Conservation (phyloP, 2,888 invertebrate species). For the Pinctada fucata region DNA sequence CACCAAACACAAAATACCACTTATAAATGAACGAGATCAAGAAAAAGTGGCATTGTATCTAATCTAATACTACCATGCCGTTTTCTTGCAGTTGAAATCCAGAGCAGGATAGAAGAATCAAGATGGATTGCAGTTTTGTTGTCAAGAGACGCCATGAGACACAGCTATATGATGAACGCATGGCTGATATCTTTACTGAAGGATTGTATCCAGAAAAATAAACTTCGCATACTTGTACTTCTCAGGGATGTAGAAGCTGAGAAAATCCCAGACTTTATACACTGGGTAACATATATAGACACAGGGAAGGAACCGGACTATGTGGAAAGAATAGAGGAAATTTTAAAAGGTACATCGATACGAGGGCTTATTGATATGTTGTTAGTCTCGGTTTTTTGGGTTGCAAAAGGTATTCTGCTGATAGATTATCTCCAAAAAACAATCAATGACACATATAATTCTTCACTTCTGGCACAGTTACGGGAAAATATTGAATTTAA, state of each 20-base stretch:
- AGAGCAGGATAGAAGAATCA: constrained; percentile 16
- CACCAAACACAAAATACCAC: no score
- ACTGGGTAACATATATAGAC: constrained; percentile 26
- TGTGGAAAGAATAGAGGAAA: constrained; percentile 14
- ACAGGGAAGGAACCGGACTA: constrained; percentile 6
- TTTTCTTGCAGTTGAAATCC: constrained; percentile 1
- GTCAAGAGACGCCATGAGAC: background rate
- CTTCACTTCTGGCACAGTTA: no score
- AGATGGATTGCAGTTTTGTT: constrained; percentile 23
- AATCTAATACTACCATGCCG: no score
- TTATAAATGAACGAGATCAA: no score
- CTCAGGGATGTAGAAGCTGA: constrained; percentile 11
- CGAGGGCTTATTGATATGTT: no score
- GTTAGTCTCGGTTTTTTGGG: no score
- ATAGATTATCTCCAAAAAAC: no score
- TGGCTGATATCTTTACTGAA: constrained; percentile 21
- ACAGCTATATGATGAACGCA: constrained; percentile 3
- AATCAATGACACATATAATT: no score
- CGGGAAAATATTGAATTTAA: no score
- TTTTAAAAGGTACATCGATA: constrained; percentile 14
- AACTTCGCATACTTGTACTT: constrained; percentile 19
- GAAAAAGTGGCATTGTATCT: no score
- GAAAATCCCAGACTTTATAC: constrained; percentile 20
- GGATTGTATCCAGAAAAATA: constrained; percentile 22
- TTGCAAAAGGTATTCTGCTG: no score